A percentile compares a stretch with the other conserved stretches of the same genome.
Conservation (phyloP, 2,888 invertebrate genomes). For the Neoaliturus tenellus region DNA sequence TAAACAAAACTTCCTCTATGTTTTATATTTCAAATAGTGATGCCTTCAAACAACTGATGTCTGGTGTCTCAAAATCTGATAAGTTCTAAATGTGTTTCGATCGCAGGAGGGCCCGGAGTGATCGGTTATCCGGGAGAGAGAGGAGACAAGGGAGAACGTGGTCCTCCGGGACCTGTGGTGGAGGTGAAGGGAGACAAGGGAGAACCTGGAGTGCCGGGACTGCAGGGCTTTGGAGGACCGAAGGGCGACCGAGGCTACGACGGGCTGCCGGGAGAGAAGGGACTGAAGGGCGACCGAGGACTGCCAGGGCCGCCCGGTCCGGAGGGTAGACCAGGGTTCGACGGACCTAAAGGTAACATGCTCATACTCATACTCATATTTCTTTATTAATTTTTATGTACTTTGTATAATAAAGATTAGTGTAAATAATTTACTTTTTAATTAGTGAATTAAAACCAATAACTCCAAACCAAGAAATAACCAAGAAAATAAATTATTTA, state of each 20-base stretch:
- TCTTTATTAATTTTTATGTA: too few relatives aligned
- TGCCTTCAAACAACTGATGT: too few relatives aligned
- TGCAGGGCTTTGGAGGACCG: conserved; percentile 73
- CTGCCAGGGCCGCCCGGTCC: conserved; percentile 72
- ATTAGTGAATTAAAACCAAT: too few relatives aligned
- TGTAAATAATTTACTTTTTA: too few relatives aligned
- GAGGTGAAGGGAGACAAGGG: conserved; percentile 76
- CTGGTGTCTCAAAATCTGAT: too few relatives aligned
- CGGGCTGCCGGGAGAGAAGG: conserved; percentile 72
- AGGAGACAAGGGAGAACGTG: conserved; percentile 77
- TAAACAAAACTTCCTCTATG: too few relatives aligned
- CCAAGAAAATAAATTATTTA: too few relatives aligned
- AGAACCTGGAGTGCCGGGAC: conserved; percentile 74
- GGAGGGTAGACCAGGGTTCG: conserved; percentile 74
- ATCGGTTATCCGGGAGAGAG: conserved; percentile 73
- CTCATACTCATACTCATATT: too few relatives aligned
- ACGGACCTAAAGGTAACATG: conserved; percentile 66
- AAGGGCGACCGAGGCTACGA: conserved; percentile 71
- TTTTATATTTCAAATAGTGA: too few relatives aligned
- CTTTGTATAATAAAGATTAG: too few relatives aligned
- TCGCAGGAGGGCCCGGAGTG: conserved; percentile 71
- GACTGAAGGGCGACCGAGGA: conserved; percentile 75
- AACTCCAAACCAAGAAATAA: too few relatives aligned
- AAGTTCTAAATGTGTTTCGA: too few relatives aligned
- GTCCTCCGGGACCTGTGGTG: conserved; percentile 74